Base-by-base conservation (phyloP, 2,113 vertebrate genomes). In the Argyrosomus japonicus region DNA sequence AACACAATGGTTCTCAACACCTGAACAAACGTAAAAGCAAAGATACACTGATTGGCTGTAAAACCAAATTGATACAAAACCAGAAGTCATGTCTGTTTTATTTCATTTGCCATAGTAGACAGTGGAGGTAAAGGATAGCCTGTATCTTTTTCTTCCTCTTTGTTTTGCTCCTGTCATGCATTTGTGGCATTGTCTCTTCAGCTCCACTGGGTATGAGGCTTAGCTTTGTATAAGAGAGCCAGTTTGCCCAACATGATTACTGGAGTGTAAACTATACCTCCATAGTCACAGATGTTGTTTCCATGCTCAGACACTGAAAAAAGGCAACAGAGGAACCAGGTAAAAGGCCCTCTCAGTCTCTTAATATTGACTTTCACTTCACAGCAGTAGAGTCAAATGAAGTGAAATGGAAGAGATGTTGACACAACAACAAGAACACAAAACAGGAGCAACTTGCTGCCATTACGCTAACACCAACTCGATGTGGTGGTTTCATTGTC, bases 261-360 rank as follows among this genome's bases (percentile, higher is more conserved):
- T 72, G 70, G 36, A 68, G 53, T 79, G 61, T 58, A 63, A 54
- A 75, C 56, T 40, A 51, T 74, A 83, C 45, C 27, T 29, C 15
- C 17, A 25, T 15, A n/a, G 29, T 57, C 57, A 65, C 70, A 82
- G 4, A 67, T 19, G 14, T 68, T 19, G 63, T 73, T 83, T 79
- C 15, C n/a, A 61, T 72, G 58, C 80, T 82, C 79, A 75, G 19
- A 81, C 75, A 77, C 7, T 62, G 18, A 75, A 82, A 64, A 32
- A 13, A 12, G 36, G 23, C 15, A 43, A 63, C 57, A 71, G n/a
- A 58, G 27, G 25, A 75, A 58, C 32, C 48, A 54, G 48, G 18
- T 2, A 36, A 40, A 75, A 68, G 43, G 12, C 40, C 29, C 53
- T 48, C 3, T 18, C 54, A 48, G 25, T 50, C 32, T 65, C 43